Conservation (phyloP, 53 echinoderm and acorn worm genomes). For the Crossaster papposus region DNA sequence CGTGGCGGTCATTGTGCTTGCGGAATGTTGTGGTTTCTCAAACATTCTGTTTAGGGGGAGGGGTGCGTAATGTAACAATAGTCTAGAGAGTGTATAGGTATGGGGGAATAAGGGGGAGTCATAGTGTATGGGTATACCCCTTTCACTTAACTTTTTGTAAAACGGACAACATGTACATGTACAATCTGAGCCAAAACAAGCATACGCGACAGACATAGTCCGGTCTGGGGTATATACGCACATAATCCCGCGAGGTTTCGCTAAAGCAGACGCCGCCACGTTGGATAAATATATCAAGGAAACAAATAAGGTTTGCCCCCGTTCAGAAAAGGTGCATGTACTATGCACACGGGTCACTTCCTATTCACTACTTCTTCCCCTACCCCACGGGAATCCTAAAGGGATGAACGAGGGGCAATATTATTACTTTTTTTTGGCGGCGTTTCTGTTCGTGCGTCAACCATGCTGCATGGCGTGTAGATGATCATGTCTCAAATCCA, state of each 20-base stretch:
- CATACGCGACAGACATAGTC: not conserved
- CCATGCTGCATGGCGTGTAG: not conserved
- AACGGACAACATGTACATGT: too few species aligned
- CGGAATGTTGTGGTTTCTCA: too few species aligned
- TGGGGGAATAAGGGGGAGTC: too few species aligned
- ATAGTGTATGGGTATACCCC: too few species aligned
- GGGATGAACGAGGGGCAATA: slow-evolving; percentile 22
- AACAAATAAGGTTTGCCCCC: not conserved
- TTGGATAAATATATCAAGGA: not conserved
- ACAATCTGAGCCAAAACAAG: not conserved
- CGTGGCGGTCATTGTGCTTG: too few species aligned
- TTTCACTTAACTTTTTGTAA: too few species aligned
- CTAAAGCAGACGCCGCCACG: not conserved
- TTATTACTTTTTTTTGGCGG: slow-evolving; percentile 10
- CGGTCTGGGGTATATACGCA: not conserved
- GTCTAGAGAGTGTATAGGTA: too few species aligned
- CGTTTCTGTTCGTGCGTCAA: slow-evolving; percentile 4
- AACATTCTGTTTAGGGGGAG: too few species aligned
- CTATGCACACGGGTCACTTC: not conserved
- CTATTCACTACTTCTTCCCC: not conserved
- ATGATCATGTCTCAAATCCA: not conserved
- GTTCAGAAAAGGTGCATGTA: not conserved
- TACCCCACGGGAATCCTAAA: not conserved
- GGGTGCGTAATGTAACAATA: too few species aligned
- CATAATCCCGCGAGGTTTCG: too few species aligned